phyloP scores from a whole-genome alignment of 2,113 vertebrate genomes.

The Percina caprodes region DNA sequence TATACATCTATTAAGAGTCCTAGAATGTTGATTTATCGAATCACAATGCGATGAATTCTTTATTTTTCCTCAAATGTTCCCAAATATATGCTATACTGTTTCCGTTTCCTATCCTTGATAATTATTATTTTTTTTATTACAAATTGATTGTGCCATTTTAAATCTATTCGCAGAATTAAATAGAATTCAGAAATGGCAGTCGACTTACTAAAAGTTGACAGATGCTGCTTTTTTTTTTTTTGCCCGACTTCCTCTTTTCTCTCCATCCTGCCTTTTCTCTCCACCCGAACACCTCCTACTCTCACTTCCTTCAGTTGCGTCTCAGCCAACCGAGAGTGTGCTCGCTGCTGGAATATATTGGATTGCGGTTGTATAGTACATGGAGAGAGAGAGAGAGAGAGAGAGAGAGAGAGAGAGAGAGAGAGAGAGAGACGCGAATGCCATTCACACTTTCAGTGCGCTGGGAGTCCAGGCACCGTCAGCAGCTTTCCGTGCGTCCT shows the following conservation, averaged over 20 bases:
- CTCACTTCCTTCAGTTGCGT: slow-evolving; percentile 66
- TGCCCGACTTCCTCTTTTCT: not conserved
- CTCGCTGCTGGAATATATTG: slow-evolving; percentile 80
- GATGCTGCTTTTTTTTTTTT: not conserved
- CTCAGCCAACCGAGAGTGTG: slow-evolving; percentile 79
- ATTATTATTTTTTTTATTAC: not conserved
- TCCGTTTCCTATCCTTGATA: not conserved
- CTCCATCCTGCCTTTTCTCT: not conserved
- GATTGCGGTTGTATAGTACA: slow-evolving; percentile 64
- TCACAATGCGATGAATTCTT: not conserved
- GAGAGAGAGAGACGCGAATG: slow-evolving; percentile 48
- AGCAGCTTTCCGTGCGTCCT: slow-evolving; percentile 46
- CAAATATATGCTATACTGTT: not conserved
- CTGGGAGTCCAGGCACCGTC: slow-evolving; percentile 50
- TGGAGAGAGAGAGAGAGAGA: slow-evolving; percentile 38
- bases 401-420: slow-evolving; percentile 32
- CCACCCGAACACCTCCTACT: slow-evolving; percentile 51
- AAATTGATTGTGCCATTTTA: not conserved
- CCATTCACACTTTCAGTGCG: slow-evolving; percentile 69
- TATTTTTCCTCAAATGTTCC: not conserved
- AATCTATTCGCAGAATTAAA: not conserved
- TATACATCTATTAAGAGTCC: not conserved
- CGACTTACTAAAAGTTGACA: slow-evolving; percentile 6
- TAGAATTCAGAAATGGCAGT: not conserved
- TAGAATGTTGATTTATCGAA: not conserved